These are phyloP conservation scores for Sebastes flavidus DNA, from an alignment of 2,797 vertebrate genomes.

Conservation along the genomic window DNA sequence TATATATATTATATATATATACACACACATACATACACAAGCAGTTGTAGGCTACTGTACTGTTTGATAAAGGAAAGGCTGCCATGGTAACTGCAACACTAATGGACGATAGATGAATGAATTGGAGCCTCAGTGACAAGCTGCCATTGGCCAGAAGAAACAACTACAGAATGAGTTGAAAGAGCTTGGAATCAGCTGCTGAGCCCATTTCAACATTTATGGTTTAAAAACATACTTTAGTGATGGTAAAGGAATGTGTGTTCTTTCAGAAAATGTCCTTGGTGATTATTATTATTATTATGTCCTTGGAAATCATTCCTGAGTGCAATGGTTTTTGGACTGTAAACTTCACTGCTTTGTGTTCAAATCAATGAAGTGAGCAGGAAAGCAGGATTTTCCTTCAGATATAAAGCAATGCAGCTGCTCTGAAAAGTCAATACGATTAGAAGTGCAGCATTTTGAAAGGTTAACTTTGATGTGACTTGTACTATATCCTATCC, in stretches of 20 bases:
- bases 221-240: background rate
- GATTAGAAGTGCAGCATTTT: background rate
- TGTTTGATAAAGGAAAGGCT: constrained; percentile 19
- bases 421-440: background rate
- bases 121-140: constrained; percentile 1
- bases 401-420: background rate
- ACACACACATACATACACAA: too few species aligned
- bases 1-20: too few species aligned
- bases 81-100: constrained; percentile 22
- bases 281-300: background rate
- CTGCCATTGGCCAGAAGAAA: background rate
- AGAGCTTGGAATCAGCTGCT: background rate
- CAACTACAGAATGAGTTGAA: background rate
- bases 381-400: too few species aligned
- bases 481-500: background rate
- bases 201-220: background rate
- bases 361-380: background rate
- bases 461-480: background rate
- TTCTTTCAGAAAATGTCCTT: background rate
- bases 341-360: background rate
- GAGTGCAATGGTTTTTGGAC: background rate
- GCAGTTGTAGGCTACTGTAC: background rate
- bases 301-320: background rate
- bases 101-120: background rate
- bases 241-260: background rate